These are phyloP conservation scores for Cotesia vestalis DNA, from an alignment of 1,140 invertebrate species.

Conservation along the genomic window DNA sequence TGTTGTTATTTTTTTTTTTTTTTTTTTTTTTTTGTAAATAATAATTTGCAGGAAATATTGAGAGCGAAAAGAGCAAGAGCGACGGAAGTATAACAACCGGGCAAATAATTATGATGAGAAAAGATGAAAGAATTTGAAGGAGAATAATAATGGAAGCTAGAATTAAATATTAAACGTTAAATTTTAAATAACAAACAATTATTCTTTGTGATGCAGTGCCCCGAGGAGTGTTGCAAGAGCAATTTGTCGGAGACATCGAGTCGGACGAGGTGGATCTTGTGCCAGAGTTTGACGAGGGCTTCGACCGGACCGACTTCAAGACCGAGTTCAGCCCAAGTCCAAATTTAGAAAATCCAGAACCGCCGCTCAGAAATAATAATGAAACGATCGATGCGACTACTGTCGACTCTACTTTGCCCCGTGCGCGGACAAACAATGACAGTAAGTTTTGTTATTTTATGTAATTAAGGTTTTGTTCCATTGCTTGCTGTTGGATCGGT, in stretches of 20 bases:
- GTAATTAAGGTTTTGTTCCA: too few relatives aligned
- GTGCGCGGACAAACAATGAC: conserved; percentile 60
- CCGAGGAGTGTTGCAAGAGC: conserved; percentile 84
- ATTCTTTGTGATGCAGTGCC: conserved; percentile 69
- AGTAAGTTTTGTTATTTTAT: conserved; percentile 49
- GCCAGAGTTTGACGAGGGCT: conserved; percentile 64
- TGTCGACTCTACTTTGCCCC: conserved; percentile 58
- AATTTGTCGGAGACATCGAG: conserved; percentile 78
- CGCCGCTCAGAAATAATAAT: conserved; percentile 59
- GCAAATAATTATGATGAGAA: too few relatives aligned
- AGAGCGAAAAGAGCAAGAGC: too few relatives aligned
- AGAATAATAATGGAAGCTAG: too few relatives aligned
- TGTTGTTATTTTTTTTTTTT: too few relatives aligned
- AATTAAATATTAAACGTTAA: too few relatives aligned
- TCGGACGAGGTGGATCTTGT: conserved; percentile 72
- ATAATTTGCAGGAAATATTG: too few relatives aligned
- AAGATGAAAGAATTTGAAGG: too few relatives aligned
- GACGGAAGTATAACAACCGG: too few relatives aligned
- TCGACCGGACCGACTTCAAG: conserved; percentile 62
- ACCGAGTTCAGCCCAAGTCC: conserved; percentile 66
- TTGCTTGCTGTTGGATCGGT: too few relatives aligned
- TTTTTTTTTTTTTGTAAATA: too few relatives aligned
- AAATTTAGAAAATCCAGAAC: conserved; percentile 63
- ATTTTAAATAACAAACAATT: background rate
- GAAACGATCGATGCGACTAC: conserved; percentile 58